These are phyloP conservation scores for Pachyuromys duprasi DNA, from an alignment of 2,797 vertebrate species.

Conservation along the genomic window DNA sequence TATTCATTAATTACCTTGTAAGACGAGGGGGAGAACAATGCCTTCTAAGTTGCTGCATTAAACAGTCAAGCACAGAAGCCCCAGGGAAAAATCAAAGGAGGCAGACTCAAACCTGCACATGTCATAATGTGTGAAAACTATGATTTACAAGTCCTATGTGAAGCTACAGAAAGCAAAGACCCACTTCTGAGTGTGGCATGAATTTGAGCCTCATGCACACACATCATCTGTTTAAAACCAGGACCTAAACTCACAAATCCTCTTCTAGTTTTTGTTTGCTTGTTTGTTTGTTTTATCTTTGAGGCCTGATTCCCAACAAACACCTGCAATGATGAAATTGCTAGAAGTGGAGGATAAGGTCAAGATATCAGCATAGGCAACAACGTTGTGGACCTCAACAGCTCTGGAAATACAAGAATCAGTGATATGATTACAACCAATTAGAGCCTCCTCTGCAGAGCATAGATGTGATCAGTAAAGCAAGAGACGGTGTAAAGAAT, in stretches of 20 bases:
- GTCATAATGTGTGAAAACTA: neutral
- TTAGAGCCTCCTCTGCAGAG: neutral
- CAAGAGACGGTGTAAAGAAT: neutral
- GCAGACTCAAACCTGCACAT: neutral
- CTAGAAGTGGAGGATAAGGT: neutral
- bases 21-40: neutral
- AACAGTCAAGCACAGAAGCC: neutral
- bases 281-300: neutral
- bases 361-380: neutral
- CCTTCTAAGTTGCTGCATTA: constrained; percentile 8
- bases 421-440: neutral
- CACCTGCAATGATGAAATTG: too few relatives aligned
- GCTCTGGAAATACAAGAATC: neutral
- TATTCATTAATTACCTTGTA: constrained; percentile 28
- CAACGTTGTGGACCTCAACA: neutral
- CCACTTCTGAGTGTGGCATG: neutral
- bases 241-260: neutral
- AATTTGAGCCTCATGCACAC: neutral
- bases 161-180: neutral
- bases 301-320: neutral
- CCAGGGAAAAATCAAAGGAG: neutral
- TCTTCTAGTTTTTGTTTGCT: neutral
- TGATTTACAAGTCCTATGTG: neutral
- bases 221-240: neutral
- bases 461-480: neutral